Evolutionary conservation across 2,113 vertebrate species (phyloP), one percentile per base, ranked within the genome.

Genomic region (Romanogobio albipinnatus): DNA sequence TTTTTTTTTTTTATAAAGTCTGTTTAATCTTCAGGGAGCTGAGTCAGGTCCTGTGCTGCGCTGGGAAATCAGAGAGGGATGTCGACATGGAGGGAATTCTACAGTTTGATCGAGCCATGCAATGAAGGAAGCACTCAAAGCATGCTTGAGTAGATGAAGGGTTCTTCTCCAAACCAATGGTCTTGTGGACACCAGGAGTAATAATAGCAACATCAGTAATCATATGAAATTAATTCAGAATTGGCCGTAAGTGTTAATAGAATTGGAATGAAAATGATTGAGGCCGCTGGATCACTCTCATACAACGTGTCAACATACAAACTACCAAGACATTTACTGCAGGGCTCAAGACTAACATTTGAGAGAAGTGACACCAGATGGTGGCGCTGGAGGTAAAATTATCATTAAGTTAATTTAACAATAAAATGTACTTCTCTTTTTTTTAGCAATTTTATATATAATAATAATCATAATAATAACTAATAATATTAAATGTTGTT

Each of bases 1-100:
- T 36, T 9, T 66, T 79, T 26, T 43, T 47, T 64, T 64, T 66
- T 36, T 9, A n/a, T n/a, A n/a, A n/a, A 71, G 66, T 58, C 29
- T 45, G 26, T 14, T 39, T 79, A 74, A 74, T 85, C 64, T 85
- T 79, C 24, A 73, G 45, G 66, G 64, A 85, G 81, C 81, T 58
- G 84, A 24, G 73, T 62, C 80, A 82, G 79, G 75, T 85, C n/a
- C n/a, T 79, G 84, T 59, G 64, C 62, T 29, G 83, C 26, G 10
- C 58, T 81, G 39, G 49, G 39, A 84, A 84, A 68, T 76, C 17
- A n/a, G 61, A 71, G 56, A 78, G 13, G 49, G 24, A 70, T 82
- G 86, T 77, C 33, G 73, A 81, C 86, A 49, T 9, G 22, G 68
- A 76, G 51, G 66, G 62, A 64, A 81, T 84, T 85, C 56, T 73